Evolutionary conservation across 2,888 invertebrate species (phyloP), one percentile per base, ranked within the genome.

Genomic region (Pediacus dermestoides): DNA sequence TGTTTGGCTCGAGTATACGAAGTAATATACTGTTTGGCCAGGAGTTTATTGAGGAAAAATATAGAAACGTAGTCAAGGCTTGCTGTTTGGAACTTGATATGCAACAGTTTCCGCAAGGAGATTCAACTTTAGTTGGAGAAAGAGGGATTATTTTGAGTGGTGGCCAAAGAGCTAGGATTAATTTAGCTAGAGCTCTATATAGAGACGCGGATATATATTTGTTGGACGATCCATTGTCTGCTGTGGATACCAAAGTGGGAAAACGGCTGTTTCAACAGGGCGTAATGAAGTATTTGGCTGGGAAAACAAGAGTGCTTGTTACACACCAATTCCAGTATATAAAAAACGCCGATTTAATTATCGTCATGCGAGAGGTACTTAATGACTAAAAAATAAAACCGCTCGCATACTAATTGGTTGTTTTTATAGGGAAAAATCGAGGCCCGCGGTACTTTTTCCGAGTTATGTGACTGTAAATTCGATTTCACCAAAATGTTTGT

Each of bases 151-250:
- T 6, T 6, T 9, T 28, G 3, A 28, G 28, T 28, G 14, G 14
- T 3, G 28, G 28, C n/a, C 28, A 28, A 12, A 28, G 11, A 28
- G 12, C 28, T 3, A 28, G 28, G 11, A 28, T 28, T 4, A 28
- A 28, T 28, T 12, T 28, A 9, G 28, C 28, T 2, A 28, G 28
- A 28, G 28, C 28, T 3, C 3, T 28, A n/a, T 28, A 28, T 28
- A 8, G 13, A 12, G 10, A 28, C 11, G 28, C 28, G 8, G 28
- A 28, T 13, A 28, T 28, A 9, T 28, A 28, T 14, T 3, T 28
- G 3, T 28, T 28, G 3, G 28, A 28, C 13, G 28, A 28, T 28
- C 14, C 13, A 2, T 28, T 28, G 8, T 28, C 28, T 2, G 28
- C 28, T 28, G 10, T 28, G 8, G 28, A 28, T 28, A 23, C 9